Evolutionary conservation across 2,797 vertebrate species (phyloP), one percentile per base, ranked within the genome.

Genomic region (Enteromius treurensis): DNA sequence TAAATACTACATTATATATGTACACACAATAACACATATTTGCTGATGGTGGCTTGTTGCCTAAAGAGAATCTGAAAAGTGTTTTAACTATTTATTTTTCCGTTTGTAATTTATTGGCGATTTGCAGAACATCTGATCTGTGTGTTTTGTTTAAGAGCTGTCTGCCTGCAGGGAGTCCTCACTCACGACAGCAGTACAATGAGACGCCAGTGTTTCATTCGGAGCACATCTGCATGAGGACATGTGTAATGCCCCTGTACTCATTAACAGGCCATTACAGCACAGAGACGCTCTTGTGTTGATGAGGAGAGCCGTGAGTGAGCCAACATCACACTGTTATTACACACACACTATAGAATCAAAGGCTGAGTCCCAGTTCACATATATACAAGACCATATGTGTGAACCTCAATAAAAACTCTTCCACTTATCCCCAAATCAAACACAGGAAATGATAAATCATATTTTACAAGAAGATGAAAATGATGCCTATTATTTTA

Each of bases 271-370:
- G 78, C 79, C 60, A 23, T 62, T 58, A 80, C 47, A 21, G 45
- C 82, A 86, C 85, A 86, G 82, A 83, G 77, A 71, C 17, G 8
- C 78, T 14, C 14, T 84, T 88, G 82, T 88, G 86, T 21, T 58
- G 4, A 11, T 6, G 32, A 21, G 60, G 64, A 53, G 29, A 68
- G 62, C 19, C 76, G 26, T 78, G 42, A 58, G 26, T 82, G 47
- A 17, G 51, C 64, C 21, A 60, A 40, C 77, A 79, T 68, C 64
- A 40, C 37, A 60, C 55, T 64, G 58, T 77, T 58, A 51, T 32
- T 51, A 15, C 21, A 40, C 49, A 55, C 49, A 42, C 49, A 42
- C 19, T 14, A 53, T 21, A 32, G 5, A 29, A 37, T 23, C 13
- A 37, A 26, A 34, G 14, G 5, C 45, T 79, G 47, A 2, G 1